Percentiles rank a stretch among this genome's conserved stretches.
Conservation (phyloP, 2,797 vertebrate species). For the Basileuterus tristriatus region DNA sequence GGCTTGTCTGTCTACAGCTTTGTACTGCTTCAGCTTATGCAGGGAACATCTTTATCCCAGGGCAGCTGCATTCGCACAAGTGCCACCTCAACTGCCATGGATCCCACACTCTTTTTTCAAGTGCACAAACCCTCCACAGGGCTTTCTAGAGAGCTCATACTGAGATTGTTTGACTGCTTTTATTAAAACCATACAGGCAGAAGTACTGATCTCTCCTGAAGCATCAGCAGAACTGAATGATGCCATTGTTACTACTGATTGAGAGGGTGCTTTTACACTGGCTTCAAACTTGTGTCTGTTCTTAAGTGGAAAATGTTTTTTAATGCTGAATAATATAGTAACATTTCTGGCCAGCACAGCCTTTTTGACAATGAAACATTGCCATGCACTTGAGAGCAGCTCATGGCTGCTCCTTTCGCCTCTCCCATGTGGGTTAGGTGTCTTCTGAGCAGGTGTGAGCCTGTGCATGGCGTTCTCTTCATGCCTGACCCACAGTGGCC, state of each 20-base stretch:
- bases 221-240: slow-evolving; percentile 32
- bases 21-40: background rate
- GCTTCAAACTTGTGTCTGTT: slow-evolving; percentile 41
- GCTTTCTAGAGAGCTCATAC: slow-evolving; percentile 5
- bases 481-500: fast-evolving
- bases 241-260: slow-evolving; percentile 63
- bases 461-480: background rate
- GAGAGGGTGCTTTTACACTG: slow-evolving; percentile 57
- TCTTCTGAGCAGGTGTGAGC: background rate
- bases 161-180: slow-evolving; percentile 22
- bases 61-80: background rate
- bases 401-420: background rate
- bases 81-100: slow-evolving; percentile 22
- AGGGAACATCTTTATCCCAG: background rate
- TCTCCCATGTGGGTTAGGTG: background rate
- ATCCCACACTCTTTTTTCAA: background rate
- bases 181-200: slow-evolving; percentile 57
- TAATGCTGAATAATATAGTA: slow-evolving; percentile 62
- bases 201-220: slow-evolving; percentile 36
- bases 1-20: slow-evolving; percentile 16
- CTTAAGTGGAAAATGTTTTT: slow-evolving; percentile 58
- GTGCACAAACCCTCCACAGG: background rate
- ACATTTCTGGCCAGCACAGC: slow-evolving; percentile 42
- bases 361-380: slow-evolving; percentile 45
- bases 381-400: background rate